These are phyloP conservation scores for Gymnocheta viridis DNA, from an alignment of 2,888 invertebrate genomes.

Conservation along the genomic window DNA sequence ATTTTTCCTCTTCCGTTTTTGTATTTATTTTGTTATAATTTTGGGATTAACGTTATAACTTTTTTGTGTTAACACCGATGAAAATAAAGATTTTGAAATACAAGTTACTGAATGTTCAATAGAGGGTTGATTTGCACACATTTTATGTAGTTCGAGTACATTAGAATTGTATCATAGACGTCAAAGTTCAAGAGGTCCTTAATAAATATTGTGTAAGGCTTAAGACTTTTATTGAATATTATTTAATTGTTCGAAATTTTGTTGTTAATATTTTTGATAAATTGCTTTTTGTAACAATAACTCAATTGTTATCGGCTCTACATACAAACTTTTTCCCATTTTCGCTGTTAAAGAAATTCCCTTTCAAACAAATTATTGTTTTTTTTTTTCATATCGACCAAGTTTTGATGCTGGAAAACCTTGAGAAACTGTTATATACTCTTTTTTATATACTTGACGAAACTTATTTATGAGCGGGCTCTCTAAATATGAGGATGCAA, in stretches of 20 bases:
- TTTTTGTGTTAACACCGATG: constrained; percentile 37
- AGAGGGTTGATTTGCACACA: constrained; percentile 58
- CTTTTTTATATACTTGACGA: too few relatives aligned
- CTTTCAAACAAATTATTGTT: too few relatives aligned
- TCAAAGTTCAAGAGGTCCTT: constrained; percentile 69
- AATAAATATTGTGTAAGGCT: constrained; percentile 51
- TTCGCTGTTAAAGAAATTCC: too few relatives aligned
- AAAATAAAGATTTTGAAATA: constrained; percentile 19
- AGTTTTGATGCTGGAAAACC: too few relatives aligned
- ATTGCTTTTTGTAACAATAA: constrained; percentile 1
- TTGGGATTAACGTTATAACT: constrained; percentile 65
- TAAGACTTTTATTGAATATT: constrained; percentile 62
- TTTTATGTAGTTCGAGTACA: not conserved
- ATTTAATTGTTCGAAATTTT: constrained; percentile 46
- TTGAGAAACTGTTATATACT: too few relatives aligned
- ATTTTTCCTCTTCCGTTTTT: constrained; percentile 8
- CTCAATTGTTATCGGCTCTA: not conserved
- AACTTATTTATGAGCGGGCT: too few relatives aligned
- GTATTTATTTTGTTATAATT: constrained; percentile 63
- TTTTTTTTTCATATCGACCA: too few relatives aligned
- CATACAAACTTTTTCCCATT: too few relatives aligned
- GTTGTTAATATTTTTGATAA: constrained; percentile 31
- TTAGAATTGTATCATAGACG: constrained; percentile 51
- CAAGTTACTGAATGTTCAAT: constrained; percentile 19
- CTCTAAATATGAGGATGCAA: too few relatives aligned